phyloP scores from a whole-genome alignment of 2,797 vertebrate genomes.

The Halcyon smyrnensis region DNA sequence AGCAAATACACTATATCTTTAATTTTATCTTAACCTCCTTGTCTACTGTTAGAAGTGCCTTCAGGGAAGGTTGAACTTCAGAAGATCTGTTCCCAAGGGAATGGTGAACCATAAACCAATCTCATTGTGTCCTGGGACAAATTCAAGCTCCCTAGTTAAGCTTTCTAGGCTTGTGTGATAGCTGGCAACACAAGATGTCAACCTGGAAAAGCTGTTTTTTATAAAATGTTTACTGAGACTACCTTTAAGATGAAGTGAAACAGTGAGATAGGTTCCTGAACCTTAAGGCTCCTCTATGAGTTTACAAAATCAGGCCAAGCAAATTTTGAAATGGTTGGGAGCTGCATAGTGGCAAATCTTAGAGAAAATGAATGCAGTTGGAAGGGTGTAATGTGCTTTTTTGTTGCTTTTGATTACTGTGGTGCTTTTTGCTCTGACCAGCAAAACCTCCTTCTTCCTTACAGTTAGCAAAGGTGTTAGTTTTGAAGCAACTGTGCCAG shows the following conservation, averaged over 20 bases:
- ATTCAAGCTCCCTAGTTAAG: neutral
- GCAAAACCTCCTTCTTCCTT: neutral
- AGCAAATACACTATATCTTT: neutral
- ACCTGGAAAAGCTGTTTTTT: neutral
- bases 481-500: neutral
- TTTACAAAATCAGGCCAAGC: neutral
- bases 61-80: neutral
- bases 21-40: slow-evolving; percentile 16
- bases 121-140: neutral
- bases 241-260: neutral
- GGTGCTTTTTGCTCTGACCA: neutral
- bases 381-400: neutral
- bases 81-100: neutral
- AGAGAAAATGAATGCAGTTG: neutral
- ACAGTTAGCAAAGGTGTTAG: neutral
- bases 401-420: neutral
- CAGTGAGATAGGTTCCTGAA: neutral
- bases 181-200: neutral
- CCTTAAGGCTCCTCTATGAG: neutral
- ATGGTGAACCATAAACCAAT: neutral
- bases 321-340: neutral
- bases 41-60: neutral
- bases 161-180: slow-evolving; percentile 12
- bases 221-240: neutral
- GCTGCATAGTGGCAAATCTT: neutral